Evolutionary conservation across 2,888 invertebrate genomes (phyloP).

Genomic region (Anthophora plumipes): DNA sequence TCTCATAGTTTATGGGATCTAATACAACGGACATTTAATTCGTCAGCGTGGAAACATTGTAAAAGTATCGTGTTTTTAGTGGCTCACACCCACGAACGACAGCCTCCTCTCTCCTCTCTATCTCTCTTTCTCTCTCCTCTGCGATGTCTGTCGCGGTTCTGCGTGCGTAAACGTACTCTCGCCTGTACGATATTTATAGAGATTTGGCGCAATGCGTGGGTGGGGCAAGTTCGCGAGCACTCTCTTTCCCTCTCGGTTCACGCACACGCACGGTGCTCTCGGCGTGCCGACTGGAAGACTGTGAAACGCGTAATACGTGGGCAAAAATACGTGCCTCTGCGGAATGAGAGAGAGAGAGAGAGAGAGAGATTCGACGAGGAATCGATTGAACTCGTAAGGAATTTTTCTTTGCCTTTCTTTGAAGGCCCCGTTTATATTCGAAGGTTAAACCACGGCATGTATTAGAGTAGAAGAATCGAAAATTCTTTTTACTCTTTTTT

Average conservation of each 20-base stretch:
- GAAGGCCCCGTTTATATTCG: too few species aligned
- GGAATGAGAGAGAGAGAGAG: too few species aligned
- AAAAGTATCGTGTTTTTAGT: slow-evolving; percentile 23
- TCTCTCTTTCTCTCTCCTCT: slow-evolving; percentile 16
- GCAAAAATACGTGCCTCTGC: slow-evolving; percentile 49
- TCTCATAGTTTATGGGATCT: neutral
- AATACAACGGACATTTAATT: slow-evolving; percentile 12
- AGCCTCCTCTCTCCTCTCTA: slow-evolving; percentile 17
- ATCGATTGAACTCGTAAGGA: neutral
- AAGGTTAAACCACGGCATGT: too few species aligned
- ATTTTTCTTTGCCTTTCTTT: too few species aligned
- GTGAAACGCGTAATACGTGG: neutral
- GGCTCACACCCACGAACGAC: slow-evolving; percentile 20
- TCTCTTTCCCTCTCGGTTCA: slow-evolving; percentile 54
- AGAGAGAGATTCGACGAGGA: slow-evolving; percentile 17
- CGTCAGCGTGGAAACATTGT: neutral
- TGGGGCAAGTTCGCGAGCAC: slow-evolving; percentile 67
- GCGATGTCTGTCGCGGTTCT: neutral
- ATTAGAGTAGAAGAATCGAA: too few species aligned
- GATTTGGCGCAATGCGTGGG: slow-evolving; percentile 73
- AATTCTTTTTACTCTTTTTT: too few species aligned
- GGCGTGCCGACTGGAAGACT: neutral
- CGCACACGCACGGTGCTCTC: slow-evolving; percentile 30
- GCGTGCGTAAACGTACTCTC: slow-evolving; percentile 32
- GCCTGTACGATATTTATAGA: slow-evolving; percentile 71